These are phyloP conservation scores for Subacronicta megacephala DNA, from an alignment of 2,888 invertebrate species.

Conservation along the genomic window DNA sequence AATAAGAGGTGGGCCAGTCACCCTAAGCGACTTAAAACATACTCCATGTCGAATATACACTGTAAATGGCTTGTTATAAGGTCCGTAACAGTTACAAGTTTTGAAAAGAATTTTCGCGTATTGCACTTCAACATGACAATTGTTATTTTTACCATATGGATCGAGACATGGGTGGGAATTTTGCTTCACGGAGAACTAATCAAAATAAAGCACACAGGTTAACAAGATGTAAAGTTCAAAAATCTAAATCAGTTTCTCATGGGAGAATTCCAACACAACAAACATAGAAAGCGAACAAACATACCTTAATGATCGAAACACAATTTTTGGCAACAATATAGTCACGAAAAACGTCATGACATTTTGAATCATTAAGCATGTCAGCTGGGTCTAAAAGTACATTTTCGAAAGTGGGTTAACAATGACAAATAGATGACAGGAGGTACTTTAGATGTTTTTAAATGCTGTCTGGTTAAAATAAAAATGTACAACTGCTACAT, in stretches of 20 bases:
- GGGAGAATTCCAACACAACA: conserved; percentile 49
- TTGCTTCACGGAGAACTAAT: conserved; percentile 47
- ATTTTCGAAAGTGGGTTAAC: conserved; percentile 72
- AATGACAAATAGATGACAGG: conserved; percentile 73
- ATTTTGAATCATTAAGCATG: conserved; percentile 72
- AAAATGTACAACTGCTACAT: conserved; percentile 41
- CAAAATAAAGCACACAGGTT: conserved; percentile 49
- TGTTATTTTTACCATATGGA: conserved; percentile 40
- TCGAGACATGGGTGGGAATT: conserved; percentile 47
- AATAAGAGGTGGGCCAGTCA: conserved; percentile 49
- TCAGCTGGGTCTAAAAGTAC: conserved; percentile 61
- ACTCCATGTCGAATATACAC: conserved; percentile 4
- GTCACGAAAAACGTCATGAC: conserved; percentile 68
- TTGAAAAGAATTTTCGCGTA: conserved; percentile 20
- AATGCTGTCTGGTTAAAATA: conserved; percentile 47
- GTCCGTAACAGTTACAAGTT: conserved; percentile 5
- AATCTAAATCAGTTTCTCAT: conserved; percentile 50
- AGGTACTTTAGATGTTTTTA: conserved; percentile 61
- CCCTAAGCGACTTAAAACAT: conserved; percentile 29
- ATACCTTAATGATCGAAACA: conserved; percentile 66
- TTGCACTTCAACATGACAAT: conserved; percentile 34
- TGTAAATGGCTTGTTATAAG: conserved; percentile 7
- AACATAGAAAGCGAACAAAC: conserved; percentile 60
- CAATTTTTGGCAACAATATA: conserved; percentile 70
- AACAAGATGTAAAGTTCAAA: conserved; percentile 26